A percentile compares a stretch with the other conserved stretches of the same genome.
Conservation (phyloP, 2,797 vertebrate species). For the Acanthurus lineatus region DNA sequence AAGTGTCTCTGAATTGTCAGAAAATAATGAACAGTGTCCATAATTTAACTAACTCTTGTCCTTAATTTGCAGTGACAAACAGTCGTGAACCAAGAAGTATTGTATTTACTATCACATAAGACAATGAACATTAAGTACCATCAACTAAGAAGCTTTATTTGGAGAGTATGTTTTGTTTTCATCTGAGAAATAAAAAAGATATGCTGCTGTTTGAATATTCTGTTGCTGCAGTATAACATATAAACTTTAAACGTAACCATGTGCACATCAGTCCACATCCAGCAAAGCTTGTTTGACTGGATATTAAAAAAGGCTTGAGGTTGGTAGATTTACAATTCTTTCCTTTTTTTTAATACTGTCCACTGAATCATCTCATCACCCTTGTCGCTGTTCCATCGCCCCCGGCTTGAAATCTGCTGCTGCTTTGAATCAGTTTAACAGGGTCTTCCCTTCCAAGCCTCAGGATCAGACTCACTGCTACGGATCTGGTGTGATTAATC, state of each 20-base stretch:
- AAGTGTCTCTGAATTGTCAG: too few species aligned
- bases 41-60: too few species aligned
- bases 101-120: too few species aligned
- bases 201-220: not conserved
- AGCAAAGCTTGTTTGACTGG: not conserved
- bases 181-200: not conserved
- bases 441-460: slow-evolving; percentile 1
- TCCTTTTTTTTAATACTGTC: not conserved
- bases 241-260: not conserved
- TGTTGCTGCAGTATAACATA: not conserved
- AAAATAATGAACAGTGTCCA: too few species aligned
- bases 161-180: too few species aligned
- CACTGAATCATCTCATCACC: slow-evolving; percentile 49
- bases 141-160: too few species aligned
- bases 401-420: slow-evolving; percentile 31
- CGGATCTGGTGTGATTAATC: slow-evolving; percentile 35
- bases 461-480: not conserved
- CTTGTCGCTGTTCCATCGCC: slow-evolving; percentile 14
- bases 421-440: slow-evolving; percentile 37
- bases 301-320: slow-evolving; percentile 2
- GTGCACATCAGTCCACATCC: not conserved
- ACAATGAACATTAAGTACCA: too few species aligned
- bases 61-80: too few species aligned
- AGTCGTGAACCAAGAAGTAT: too few species aligned
- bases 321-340: not conserved